Conservation (phyloP, 2,113 vertebrate species). For the Tachysurus fulvidraco region DNA sequence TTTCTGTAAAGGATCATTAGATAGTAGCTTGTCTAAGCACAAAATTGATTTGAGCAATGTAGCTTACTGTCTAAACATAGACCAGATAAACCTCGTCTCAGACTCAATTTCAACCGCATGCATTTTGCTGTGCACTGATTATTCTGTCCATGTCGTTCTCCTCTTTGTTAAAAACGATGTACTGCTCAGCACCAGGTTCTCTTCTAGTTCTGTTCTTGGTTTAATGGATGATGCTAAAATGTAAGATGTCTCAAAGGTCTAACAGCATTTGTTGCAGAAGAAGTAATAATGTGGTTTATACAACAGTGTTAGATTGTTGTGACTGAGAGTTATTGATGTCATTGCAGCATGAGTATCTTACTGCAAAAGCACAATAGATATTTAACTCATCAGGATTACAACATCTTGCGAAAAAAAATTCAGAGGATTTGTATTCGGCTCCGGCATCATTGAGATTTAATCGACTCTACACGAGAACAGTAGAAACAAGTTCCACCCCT, state of each 20-base stretch:
- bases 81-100: constrained; percentile 10
- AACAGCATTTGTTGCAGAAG: neutral
- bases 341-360: neutral
- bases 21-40: constrained; percentile 12
- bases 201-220: neutral
- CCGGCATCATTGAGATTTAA: neutral
- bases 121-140: neutral
- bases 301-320: neutral
- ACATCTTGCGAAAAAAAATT: neutral
- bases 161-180: neutral
- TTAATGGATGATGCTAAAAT: neutral
- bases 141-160: neutral
- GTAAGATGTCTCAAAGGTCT: neutral
- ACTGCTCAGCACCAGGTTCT: neutral
- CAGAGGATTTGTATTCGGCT: neutral
- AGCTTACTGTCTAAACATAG: constrained; percentile 26
- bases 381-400: neutral
- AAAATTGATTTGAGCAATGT: constrained; percentile 26
- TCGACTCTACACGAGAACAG: neutral
- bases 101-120: neutral
- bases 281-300: neutral
- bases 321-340: neutral
- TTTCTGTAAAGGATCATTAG: constrained; percentile 26
- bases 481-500: neutral
- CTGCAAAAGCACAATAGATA: neutral